phyloP scores from a whole-genome alignment of 2,797 vertebrate species.

The Thunnus albacares region DNA sequence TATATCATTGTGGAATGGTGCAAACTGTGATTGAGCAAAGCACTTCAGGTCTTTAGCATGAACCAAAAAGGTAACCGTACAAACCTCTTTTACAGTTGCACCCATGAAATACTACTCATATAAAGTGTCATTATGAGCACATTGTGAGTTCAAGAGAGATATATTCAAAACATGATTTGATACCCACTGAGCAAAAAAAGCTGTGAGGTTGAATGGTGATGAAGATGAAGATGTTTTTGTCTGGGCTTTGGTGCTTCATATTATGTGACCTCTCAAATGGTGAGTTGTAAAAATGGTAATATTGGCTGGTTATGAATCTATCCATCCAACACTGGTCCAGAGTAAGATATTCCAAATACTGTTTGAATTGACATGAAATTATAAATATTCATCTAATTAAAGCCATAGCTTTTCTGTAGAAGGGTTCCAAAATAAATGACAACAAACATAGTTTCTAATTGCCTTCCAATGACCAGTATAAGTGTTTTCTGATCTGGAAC shows the following conservation, averaged over 20 bases:
- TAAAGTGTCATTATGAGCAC: neutral
- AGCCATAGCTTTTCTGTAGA: too few species aligned
- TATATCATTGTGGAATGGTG: neutral
- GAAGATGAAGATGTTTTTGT: neutral
- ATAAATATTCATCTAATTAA: too few species aligned
- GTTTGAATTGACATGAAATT: too few species aligned
- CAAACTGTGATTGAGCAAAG: constrained; percentile 1
- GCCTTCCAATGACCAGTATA: too few species aligned
- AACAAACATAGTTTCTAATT: too few species aligned
- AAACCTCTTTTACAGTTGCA: constrained; percentile 15
- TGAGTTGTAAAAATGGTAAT: too few species aligned
- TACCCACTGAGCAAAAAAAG: neutral
- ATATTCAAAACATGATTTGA: neutral
- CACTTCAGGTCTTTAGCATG: neutral
- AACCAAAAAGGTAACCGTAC: neutral
- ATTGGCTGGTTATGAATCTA: too few species aligned
- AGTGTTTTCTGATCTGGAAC: too few species aligned
- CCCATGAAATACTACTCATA: neutral
- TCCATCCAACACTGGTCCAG: too few species aligned
- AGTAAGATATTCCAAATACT: too few species aligned
- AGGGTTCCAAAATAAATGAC: too few species aligned
- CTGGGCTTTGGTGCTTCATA: neutral
- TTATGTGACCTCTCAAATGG: neutral
- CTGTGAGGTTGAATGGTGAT: neutral
- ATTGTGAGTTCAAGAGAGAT: neutral